Evolutionary conservation across 2,113 vertebrate species (phyloP).

Genomic region (Acanthochromis polyacanthus): DNA sequence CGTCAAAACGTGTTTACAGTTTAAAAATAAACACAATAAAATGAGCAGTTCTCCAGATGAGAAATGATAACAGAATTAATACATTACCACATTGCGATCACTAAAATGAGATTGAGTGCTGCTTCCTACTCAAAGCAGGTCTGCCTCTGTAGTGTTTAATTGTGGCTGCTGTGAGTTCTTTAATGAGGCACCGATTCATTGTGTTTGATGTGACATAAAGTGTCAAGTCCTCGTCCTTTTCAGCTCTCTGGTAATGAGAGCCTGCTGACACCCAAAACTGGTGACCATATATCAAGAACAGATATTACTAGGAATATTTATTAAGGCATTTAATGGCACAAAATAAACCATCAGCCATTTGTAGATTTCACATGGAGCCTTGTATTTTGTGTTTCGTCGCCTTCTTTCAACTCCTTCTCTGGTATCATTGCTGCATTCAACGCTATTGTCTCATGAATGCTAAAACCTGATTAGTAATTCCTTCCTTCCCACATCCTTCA

Average conservation of each 20-base stretch:
- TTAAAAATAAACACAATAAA: constrained; percentile 29
- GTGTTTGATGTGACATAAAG: constrained; percentile 40
- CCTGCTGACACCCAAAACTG: constrained; percentile 15
- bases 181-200: constrained; percentile 39
- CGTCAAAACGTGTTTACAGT: constrained; percentile 7
- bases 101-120: neutral
- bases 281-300: neutral
- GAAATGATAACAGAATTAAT: constrained; percentile 16
- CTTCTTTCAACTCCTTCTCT: constrained; percentile 5
- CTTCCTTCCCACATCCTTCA: constrained; percentile 45
- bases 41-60: constrained; percentile 13
- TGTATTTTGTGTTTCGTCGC: too few relatives aligned
- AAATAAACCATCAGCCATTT: neutral
- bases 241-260: constrained; percentile 30
- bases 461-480: constrained; percentile 35
- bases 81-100: constrained; percentile 14
- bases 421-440: neutral
- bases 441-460: constrained; percentile 14
- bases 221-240: constrained; percentile 39
- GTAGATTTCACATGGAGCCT: neutral
- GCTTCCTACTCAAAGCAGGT: constrained; percentile 5
- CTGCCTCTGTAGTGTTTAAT: constrained; percentile 24
- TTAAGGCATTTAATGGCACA: constrained; percentile 2
- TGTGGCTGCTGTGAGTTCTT: constrained; percentile 23
- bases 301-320: constrained; percentile 8